These are phyloP conservation scores for Polyommatus icarus DNA, from an alignment of 2,888 invertebrate species.

Conservation along the genomic window DNA sequence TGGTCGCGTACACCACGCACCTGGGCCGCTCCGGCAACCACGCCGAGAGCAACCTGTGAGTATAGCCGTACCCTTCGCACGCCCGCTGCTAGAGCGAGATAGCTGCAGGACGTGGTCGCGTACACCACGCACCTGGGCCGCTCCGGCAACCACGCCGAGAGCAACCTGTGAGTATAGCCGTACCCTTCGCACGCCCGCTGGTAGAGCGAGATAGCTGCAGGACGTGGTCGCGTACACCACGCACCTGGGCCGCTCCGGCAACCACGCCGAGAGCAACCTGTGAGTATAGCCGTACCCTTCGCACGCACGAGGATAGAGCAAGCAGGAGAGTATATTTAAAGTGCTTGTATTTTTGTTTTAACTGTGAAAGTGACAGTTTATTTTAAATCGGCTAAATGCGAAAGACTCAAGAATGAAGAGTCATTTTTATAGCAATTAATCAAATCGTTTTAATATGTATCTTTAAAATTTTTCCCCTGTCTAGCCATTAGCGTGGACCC, in stretches of 20 bases:
- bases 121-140: constrained; percentile 66
- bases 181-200: background rate
- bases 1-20: background rate
- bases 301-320: background rate
- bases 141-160: constrained; percentile 63
- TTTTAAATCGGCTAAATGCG: no score
- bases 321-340: no score
- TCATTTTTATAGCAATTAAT: no score
- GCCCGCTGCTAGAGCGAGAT: background rate
- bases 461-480: no score
- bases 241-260: constrained; percentile 68
- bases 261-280: constrained; percentile 61
- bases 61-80: constrained; percentile 33
- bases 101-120: constrained; percentile 55
- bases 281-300: constrained; percentile 47
- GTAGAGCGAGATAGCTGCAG: constrained; percentile 45
- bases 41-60: constrained; percentile 61
- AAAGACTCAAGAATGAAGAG: no score
- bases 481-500: no score
- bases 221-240: constrained; percentile 58
- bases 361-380: no score
- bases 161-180: constrained; percentile 56
- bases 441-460: no score
- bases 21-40: constrained; percentile 70
- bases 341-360: no score